A percentile compares a stretch with the other conserved stretches of the same genome.
Evolutionary conservation across 2,797 vertebrate species (phyloP).

Genomic region (Huso huso): DNA sequence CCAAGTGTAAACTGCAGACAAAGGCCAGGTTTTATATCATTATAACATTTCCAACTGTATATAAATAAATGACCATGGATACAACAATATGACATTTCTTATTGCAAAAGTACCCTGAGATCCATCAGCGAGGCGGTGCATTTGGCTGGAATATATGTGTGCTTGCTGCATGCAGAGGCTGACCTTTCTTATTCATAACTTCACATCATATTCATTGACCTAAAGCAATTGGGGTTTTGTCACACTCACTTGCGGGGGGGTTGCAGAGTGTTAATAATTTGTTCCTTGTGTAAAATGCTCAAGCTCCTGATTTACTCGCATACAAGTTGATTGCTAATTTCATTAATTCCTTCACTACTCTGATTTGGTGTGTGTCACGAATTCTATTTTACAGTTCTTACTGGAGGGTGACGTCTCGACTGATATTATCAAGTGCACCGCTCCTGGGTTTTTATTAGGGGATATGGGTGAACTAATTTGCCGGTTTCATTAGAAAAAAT

Average conservation of each 20-base stretch:
- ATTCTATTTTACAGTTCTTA: no score
- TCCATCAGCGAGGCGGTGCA: conserved; percentile 6
- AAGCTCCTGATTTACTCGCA: conserved; percentile 24
- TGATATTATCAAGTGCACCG: no score
- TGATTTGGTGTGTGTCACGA: conserved; percentile 18
- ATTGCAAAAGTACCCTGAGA: neutral
- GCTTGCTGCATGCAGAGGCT: conserved; percentile 37
- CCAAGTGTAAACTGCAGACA: no score
- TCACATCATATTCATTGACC: conserved; percentile 68
- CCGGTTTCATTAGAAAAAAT: no score
- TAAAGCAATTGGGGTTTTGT: conserved; percentile 68
- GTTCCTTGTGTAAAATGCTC: conserved; percentile 22
- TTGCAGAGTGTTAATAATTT: conserved; percentile 17
- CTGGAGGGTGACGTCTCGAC: no score
- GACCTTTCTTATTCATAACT: conserved; percentile 66
- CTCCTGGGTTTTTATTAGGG: no score
- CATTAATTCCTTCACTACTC: conserved; percentile 24
- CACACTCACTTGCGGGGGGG: conserved; percentile 39
- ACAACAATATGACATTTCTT: no score
- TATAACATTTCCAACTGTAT: no score
- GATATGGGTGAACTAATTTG: no score
- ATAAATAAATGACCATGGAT: no score
- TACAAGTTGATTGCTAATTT: conserved; percentile 34
- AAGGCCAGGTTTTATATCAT: no score
- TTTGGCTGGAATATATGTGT: conserved; percentile 41